Evolutionary conservation across 2,888 invertebrate species (phyloP).

Genomic region (Pediacus dermestoides): DNA sequence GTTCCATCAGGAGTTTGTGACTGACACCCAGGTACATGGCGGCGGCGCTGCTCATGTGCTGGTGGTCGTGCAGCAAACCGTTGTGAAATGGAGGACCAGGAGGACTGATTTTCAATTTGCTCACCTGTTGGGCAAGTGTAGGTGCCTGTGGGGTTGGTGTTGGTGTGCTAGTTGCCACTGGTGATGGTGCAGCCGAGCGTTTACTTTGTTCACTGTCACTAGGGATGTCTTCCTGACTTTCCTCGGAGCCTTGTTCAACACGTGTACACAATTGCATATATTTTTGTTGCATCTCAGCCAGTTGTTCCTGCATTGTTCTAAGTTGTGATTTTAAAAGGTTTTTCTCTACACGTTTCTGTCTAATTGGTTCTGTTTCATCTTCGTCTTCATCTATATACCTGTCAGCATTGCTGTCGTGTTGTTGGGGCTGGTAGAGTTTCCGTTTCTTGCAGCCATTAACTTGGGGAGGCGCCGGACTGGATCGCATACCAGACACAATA

Average conservation of each 20-base stretch:
- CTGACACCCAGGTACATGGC: slow-evolving; percentile 74
- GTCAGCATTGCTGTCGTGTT: slow-evolving; percentile 72
- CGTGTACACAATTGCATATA: slow-evolving; percentile 83
- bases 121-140: slow-evolving; percentile 43
- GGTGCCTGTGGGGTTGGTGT: slow-evolving; percentile 52
- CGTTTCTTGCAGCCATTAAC: slow-evolving; percentile 94
- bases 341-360: slow-evolving; percentile 82
- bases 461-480: slow-evolving; percentile 76
- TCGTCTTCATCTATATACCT: slow-evolving; percentile 68
- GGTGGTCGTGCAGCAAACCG: slow-evolving; percentile 48
- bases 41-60: slow-evolving; percentile 52
- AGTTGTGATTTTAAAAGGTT: slow-evolving; percentile 82
- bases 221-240: slow-evolving; percentile 69
- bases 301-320: slow-evolving; percentile 82
- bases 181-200: slow-evolving; percentile 54
- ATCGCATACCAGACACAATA: slow-evolving; percentile 90
- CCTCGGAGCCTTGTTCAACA: slow-evolving; percentile 76
- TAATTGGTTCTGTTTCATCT: slow-evolving; percentile 71
- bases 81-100: slow-evolving; percentile 51
- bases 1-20: slow-evolving; percentile 75
- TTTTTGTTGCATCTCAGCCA: slow-evolving; percentile 88
- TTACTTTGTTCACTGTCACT: slow-evolving; percentile 65
- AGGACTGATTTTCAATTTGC: slow-evolving; percentile 49
- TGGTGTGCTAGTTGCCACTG: slow-evolving; percentile 53
- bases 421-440: slow-evolving; percentile 93